phyloP scores from a whole-genome alignment of 2,888 invertebrate genomes.

The Agelastica alni region DNA sequence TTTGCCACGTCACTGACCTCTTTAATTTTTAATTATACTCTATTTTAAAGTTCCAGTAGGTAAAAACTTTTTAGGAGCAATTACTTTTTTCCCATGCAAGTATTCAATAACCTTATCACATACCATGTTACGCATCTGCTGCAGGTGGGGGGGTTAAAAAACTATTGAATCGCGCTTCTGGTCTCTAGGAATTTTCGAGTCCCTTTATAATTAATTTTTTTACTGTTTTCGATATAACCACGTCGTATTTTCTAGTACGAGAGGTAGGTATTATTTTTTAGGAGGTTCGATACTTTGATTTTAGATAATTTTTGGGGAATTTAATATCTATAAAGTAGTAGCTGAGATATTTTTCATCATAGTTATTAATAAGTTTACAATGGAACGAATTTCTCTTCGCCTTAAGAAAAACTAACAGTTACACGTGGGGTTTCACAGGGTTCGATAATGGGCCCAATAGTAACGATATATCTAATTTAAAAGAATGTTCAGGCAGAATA shows the following conservation, averaged over 20 bases:
- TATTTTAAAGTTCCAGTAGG: not conserved
- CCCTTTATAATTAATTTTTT: slow-evolving; percentile 24
- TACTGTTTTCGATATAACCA: not conserved
- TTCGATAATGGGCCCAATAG: too few species aligned
- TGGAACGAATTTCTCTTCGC: too few species aligned
- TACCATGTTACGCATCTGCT: slow-evolving; percentile 31
- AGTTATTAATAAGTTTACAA: too few species aligned
- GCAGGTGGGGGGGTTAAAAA: slow-evolving; percentile 29
- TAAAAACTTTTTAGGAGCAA: slow-evolving; percentile 9
- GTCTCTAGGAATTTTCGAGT: slow-evolving; percentile 9
- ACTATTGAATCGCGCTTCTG: slow-evolving; percentile 21
- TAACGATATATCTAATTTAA: too few species aligned
- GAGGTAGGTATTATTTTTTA: too few species aligned
- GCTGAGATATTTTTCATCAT: too few species aligned
- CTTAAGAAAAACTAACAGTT: too few species aligned
- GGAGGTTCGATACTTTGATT: too few species aligned
- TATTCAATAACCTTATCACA: slow-evolving; percentile 26
- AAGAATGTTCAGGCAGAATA: too few species aligned
- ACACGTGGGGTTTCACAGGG: too few species aligned
- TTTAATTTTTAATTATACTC: not conserved
- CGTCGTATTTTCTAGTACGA: not conserved
- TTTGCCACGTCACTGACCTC: not conserved
- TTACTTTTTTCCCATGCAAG: slow-evolving; percentile 16
- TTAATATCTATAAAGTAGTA: too few species aligned
- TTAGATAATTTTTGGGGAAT: too few species aligned